phyloP scores from a whole-genome alignment of 2,797 vertebrate species.

The Pipistrellus pipistrellus region DNA sequence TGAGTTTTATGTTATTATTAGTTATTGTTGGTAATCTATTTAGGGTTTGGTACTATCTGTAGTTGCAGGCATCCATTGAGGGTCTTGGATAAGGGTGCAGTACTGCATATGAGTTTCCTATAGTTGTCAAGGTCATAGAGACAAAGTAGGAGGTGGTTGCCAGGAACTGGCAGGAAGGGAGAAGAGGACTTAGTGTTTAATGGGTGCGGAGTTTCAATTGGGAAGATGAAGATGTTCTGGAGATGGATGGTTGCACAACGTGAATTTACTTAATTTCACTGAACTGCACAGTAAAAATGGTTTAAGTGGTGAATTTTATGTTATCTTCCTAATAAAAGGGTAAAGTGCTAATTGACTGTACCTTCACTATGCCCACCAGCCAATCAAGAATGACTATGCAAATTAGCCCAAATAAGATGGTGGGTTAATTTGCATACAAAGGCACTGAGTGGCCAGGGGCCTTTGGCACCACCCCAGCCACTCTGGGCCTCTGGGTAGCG shows the following conservation, averaged over 20 bases:
- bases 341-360: too few relatives aligned
- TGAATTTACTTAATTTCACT: background rate
- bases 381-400: too few relatives aligned
- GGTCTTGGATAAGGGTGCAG: background rate
- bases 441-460: fast-evolving
- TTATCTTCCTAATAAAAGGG: background rate
- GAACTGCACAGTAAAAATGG: background rate
- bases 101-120: too few relatives aligned
- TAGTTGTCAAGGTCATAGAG: background rate
- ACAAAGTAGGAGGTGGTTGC: background rate
- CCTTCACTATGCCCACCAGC: too few relatives aligned
- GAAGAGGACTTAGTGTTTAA: background rate
- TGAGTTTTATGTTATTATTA: background rate
- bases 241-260: background rate
- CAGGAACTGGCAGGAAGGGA: background rate
- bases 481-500: too few relatives aligned
- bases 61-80: background rate
- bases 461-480: too few relatives aligned
- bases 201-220: background rate
- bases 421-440: too few relatives aligned
- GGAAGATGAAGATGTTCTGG: background rate
- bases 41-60: background rate
- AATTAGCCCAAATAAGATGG: too few relatives aligned
- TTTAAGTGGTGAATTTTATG: background rate
- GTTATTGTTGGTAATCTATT: background rate